Evolutionary conservation across 2,113 vertebrate species (phyloP).

Genomic region (Actenoides hombroni): DNA sequence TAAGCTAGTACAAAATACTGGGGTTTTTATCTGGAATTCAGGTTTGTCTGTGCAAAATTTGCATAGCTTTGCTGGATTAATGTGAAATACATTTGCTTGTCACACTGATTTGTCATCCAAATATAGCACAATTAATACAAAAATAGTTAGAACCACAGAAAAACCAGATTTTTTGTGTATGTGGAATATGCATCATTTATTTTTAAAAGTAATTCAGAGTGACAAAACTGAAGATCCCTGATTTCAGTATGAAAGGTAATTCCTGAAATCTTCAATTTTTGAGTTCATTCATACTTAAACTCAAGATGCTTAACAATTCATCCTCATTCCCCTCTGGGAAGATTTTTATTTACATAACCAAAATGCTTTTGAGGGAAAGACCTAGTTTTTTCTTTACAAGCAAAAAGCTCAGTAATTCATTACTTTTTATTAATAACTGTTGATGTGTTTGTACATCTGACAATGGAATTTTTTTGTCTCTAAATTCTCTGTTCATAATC

Average conservation of each 20-base stretch:
- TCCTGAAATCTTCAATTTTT: not conserved
- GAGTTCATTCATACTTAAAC: not conserved
- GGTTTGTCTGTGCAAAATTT: not conserved
- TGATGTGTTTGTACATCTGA: not conserved
- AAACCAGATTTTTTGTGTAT: not conserved
- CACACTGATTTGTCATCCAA: constrained; percentile 14
- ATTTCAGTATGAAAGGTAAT: not conserved
- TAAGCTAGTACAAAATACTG: not conserved
- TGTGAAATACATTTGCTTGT: constrained; percentile 3
- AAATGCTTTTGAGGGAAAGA: not conserved
- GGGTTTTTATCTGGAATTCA: not conserved
- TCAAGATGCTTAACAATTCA: not conserved
- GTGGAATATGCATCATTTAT: not conserved
- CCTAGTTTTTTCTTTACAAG: not conserved
- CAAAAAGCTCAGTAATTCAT: not conserved
- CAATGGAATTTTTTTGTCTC: not conserved
- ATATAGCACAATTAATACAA: constrained; percentile 40
- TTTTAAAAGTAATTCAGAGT: not conserved
- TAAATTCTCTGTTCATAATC: not conserved
- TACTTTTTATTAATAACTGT: not conserved
- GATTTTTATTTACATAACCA: not conserved
- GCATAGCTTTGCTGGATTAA: constrained; percentile 28
- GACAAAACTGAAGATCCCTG: not conserved
- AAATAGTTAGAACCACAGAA: constrained; percentile 27
- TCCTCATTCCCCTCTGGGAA: not conserved